Percentiles rank a stretch among this genome's conserved stretches.
phyloP scores from a whole-genome alignment of 2,888 invertebrate species.

The Caenorhabditis zanzibari region DNA sequence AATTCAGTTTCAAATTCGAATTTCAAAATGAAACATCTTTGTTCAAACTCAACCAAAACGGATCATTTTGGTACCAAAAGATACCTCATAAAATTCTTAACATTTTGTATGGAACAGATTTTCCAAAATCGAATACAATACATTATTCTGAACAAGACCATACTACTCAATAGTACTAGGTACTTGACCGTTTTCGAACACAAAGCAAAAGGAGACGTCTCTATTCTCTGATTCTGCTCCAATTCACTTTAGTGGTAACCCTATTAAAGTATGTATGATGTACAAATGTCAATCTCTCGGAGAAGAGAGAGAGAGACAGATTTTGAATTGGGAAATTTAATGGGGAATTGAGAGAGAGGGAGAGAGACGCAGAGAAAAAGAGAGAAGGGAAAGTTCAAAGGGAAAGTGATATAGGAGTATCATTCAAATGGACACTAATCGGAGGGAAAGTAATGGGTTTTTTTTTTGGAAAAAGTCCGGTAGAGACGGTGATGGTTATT shows the following conservation, averaged over 20 bases:
- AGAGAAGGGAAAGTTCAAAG: slow-evolving; percentile 19
- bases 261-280: slow-evolving; percentile 30
- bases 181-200: slow-evolving; percentile 9
- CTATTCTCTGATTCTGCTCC: slow-evolving; percentile 13
- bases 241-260: slow-evolving; percentile 26
- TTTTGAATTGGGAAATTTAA: slow-evolving; percentile 22
- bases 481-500: background rate
- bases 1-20: too few species aligned
- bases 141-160: too few species aligned
- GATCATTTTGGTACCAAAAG: too few species aligned
- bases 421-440: background rate
- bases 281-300: slow-evolving; percentile 14
- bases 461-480: background rate
- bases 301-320: too few species aligned
- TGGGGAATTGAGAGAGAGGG: slow-evolving; percentile 5
- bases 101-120: too few species aligned
- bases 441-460: background rate
- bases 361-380: slow-evolving; percentile 21
- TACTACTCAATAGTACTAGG: too few species aligned
- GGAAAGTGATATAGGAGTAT: background rate
- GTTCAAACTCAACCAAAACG: too few species aligned
- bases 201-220: background rate
- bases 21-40: too few species aligned
- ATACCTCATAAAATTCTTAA: too few species aligned
- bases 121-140: too few species aligned